A percentile compares a stretch with the other conserved stretches of the same genome.
phyloP scores from a whole-genome alignment of 2,797 vertebrate genomes.

The Glyptemys insculpta region DNA sequence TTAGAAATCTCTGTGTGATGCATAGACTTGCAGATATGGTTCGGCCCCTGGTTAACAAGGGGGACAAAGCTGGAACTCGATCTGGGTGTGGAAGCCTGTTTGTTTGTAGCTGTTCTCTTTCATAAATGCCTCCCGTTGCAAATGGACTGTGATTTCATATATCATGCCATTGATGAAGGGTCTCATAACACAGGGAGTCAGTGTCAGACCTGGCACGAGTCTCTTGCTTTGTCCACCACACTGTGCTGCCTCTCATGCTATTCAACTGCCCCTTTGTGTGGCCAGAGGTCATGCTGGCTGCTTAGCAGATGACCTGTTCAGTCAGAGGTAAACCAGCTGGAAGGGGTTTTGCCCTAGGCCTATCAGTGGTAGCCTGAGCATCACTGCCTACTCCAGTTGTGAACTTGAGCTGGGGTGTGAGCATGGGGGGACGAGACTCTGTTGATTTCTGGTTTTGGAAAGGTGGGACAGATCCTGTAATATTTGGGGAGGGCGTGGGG shows the following conservation, averaged over 20 bases:
- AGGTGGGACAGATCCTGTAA: neutral
- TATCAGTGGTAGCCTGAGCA: accelerated
- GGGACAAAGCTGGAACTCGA: neutral
- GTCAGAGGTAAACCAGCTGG: neutral
- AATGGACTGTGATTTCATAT: neutral
- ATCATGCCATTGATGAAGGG: neutral
- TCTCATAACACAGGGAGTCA: neutral
- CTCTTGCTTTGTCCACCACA: neutral
- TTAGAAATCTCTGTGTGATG: neutral
- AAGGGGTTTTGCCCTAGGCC: neutral
- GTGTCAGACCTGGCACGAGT: neutral
- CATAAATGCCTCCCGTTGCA: neutral
- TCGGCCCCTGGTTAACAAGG: neutral
- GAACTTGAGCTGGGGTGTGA: accelerated
- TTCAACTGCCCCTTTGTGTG: neutral
- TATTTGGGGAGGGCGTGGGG: accelerated
- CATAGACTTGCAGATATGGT: neutral
- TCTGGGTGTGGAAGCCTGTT: neutral
- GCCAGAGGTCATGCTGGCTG: neutral
- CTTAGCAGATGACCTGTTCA: neutral
- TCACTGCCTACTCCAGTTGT: accelerated
- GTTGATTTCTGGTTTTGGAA: neutral
- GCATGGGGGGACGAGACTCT: neutral
- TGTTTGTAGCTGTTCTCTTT: neutral
- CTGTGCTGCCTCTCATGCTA: neutral